Percentiles rank a stretch among this genome's conserved stretches.
These are phyloP conservation scores for Patella vulgata DNA, from an alignment of 1,140 invertebrate genomes.

Conservation along the genomic window DNA sequence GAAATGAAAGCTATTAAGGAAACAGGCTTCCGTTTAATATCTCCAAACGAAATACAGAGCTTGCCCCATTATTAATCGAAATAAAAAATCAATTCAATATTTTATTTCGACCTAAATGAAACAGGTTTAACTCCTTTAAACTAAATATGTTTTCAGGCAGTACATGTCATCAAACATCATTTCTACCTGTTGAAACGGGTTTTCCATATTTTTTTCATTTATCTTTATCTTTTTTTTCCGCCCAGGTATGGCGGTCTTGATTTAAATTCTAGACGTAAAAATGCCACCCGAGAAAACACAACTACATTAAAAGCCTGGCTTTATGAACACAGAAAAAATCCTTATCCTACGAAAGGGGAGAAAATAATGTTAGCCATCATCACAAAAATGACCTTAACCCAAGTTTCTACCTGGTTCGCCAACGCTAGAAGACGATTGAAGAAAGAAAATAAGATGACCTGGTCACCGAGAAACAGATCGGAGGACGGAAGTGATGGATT, in stretches of 20 bases:
- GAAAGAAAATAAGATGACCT: conserved; percentile 99
- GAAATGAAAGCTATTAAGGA: too few species aligned
- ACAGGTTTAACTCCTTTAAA: too few species aligned
- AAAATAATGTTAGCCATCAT: conserved; percentile 99
- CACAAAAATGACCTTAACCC: conserved; percentile 98
- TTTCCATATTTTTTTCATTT: too few species aligned
- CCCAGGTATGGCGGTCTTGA: conserved; percentile 89
- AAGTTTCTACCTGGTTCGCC: conserved; percentile 70
- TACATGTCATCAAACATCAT: too few species aligned
- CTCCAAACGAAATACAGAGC: too few species aligned
- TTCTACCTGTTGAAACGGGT: too few species aligned
- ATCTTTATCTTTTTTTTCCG: conserved; percentile 1
- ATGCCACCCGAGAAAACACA: conserved; percentile 95
- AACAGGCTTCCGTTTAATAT: too few species aligned
- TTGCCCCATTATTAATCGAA: too few species aligned
- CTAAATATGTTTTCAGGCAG: too few species aligned
- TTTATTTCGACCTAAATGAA: too few species aligned
- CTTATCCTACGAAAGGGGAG: conserved; percentile 98
- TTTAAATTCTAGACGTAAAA: conserved; percentile 88
- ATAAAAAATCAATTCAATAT: too few species aligned
- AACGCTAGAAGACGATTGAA: conserved; percentile 72
- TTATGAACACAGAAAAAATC: conserved; percentile 98
- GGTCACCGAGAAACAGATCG: conserved; percentile 91
- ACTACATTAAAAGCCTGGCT: conserved; percentile 97
- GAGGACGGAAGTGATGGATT: conserved; percentile 85